These are phyloP conservation scores for Bovichtus diacanthus DNA, from an alignment of 2,797 vertebrate species.

Conservation along the genomic window DNA sequence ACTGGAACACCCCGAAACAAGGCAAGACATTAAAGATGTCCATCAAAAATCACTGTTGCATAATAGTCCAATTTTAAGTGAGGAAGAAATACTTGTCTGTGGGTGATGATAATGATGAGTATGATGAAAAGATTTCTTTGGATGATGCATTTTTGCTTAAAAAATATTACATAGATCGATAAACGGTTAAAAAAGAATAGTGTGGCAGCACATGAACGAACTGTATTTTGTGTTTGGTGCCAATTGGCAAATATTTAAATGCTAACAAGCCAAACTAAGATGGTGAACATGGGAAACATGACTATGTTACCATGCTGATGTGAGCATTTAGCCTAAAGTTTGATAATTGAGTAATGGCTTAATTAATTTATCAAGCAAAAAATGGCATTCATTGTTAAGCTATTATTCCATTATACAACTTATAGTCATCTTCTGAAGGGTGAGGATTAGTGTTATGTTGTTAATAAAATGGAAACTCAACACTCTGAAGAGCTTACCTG, in stretches of 20 bases:
- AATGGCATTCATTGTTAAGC: not conserved
- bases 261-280: not conserved
- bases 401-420: too few species aligned
- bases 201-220: not conserved
- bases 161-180: not conserved
- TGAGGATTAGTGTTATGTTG: not conserved
- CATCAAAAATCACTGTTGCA: not conserved
- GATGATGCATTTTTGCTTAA: not conserved
- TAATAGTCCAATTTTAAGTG: not conserved
- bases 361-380: not conserved
- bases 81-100: too few species aligned
- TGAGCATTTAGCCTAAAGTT: too few species aligned
- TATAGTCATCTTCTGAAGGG: not conserved
- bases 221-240: not conserved
- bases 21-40: slow-evolving; percentile 75
- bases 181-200: not conserved
- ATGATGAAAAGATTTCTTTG: too few species aligned
- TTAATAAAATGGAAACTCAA: not conserved
- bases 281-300: not conserved
- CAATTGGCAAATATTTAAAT: not conserved
- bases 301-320: not conserved
- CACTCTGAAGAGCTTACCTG: not conserved
- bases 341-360: not conserved
- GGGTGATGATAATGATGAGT: not conserved
- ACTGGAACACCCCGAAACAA: slow-evolving; percentile 98